These are phyloP conservation scores for Panurus biarmicus DNA, from an alignment of 2,113 vertebrate genomes.

Conservation along the genomic window DNA sequence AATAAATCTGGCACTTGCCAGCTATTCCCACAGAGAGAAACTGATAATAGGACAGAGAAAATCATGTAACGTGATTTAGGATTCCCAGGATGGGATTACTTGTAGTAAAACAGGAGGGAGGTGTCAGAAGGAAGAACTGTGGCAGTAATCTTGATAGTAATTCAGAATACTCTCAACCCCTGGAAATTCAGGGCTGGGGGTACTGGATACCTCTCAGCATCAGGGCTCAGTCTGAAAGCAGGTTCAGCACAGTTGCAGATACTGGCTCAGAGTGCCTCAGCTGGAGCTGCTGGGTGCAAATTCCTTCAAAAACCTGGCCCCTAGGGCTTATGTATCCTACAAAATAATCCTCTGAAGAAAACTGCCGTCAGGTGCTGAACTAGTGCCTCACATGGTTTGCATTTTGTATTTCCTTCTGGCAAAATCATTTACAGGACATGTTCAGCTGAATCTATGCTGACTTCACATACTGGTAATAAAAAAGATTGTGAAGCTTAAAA, in stretches of 20 bases:
- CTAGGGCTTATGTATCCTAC: background rate
- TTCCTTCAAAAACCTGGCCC: background rate
- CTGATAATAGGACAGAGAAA: conserved; percentile 36
- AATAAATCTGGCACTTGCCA: conserved; percentile 66
- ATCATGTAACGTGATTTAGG: conserved; percentile 32
- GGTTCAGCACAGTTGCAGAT: background rate
- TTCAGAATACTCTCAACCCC: background rate
- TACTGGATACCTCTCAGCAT: background rate
- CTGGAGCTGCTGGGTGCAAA: background rate
- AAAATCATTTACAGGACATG: background rate
- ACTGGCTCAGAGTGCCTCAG: background rate
- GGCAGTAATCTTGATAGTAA: background rate
- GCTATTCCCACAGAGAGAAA: conserved; percentile 45
- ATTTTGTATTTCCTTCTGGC: background rate
- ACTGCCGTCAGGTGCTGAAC: background rate
- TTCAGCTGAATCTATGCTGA: background rate
- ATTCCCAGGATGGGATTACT: conserved; percentile 47
- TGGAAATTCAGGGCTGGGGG: background rate
- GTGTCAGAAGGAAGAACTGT: background rate
- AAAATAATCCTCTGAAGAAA: background rate
- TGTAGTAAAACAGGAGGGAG: conserved; percentile 49
- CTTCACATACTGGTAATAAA: background rate
- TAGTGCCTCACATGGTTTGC: background rate
- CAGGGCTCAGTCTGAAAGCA: background rate
- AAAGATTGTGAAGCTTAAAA: background rate